Conservation (phyloP, 2,888 invertebrate genomes). For the Lissocephala sabroskyi region DNA sequence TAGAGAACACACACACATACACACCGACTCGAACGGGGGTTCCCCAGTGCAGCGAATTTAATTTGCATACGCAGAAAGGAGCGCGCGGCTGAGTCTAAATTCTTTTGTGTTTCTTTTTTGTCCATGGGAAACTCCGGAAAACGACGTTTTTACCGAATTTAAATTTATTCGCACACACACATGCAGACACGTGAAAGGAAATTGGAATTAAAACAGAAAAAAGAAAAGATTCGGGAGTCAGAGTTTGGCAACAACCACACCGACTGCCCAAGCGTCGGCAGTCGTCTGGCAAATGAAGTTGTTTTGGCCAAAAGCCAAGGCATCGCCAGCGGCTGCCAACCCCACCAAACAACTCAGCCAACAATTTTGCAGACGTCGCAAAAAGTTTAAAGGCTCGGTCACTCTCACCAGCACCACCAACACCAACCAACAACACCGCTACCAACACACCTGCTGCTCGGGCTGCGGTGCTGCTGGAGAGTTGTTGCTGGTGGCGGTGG, state of each 20-base stretch:
- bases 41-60: slow-evolving; percentile 40
- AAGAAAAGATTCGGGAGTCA: slow-evolving; percentile 16
- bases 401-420: slow-evolving; percentile 2
- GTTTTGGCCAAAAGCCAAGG: background rate
- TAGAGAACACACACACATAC: slow-evolving; percentile 45
- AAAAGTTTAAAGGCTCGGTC: slow-evolving; percentile 10
- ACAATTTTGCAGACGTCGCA: slow-evolving; percentile 1
- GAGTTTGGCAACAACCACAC: slow-evolving; percentile 24
- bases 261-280: slow-evolving; percentile 12
- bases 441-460: background rate
- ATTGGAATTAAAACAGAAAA: slow-evolving; percentile 12
- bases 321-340: background rate
- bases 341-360: slow-evolving; percentile 11
- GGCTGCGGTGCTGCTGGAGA: too few relatives aligned
- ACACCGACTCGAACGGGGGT: slow-evolving; percentile 16
- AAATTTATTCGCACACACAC: slow-evolving; percentile 1
- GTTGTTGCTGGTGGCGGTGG: slow-evolving; percentile 4
- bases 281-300: slow-evolving; percentile 12
- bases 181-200: background rate
- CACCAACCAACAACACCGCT: too few relatives aligned
- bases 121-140: background rate
- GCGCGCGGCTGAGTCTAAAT: slow-evolving; percentile 18
- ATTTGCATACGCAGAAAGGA: slow-evolving; percentile 39
- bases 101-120: slow-evolving; percentile 22
- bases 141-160: background rate